Base-by-base conservation (phyloP, 1,140 invertebrate genomes). In the Sesamia nonagrioides region DNA sequence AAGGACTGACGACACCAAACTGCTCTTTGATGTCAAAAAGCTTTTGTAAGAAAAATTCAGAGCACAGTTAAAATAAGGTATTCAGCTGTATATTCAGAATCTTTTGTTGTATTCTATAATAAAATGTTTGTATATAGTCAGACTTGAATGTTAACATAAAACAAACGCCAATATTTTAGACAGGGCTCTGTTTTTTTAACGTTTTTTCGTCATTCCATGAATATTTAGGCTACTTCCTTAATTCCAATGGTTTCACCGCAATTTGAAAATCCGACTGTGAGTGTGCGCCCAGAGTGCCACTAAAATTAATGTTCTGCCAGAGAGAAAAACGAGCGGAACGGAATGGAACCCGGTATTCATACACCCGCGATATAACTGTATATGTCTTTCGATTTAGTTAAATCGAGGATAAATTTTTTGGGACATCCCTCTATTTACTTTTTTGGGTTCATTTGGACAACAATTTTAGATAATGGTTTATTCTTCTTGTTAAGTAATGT, bases 231-330 rank as follows among this genome's bases (percentile, higher is more conserved):
- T 74, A 74, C 76, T 87, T 81, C 82, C 83, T 83, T 89, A 86
- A 87, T 85, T 88, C 82, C 81, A 86, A 89, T 91, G 92, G 89
- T 91, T 90, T 89, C 78, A 88, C 89, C 88, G 84, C 88, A 91
- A 91, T 91, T 92, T 91, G 85, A 91, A 92, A 94, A 92, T 90
- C 89, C 87, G 48, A 85, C 87, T 85, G 85, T 86, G 89, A 89
- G 86, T 74, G 72, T 69, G 88, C 85, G 89, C 85, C 82, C 88
- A 81, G 89, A 92, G 92, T 93, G 92, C 87, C 87, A 90, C 89
- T 91, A 90, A 94, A 94, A 94, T 93, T 92, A 94, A 94, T 94
- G 91, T 92, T 88, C 91, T 94, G 92, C 92, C 91, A 92, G 87
- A 86, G 89, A 92, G 92, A 94, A 93, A 94, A 94, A 94, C 91